Evolutionary conservation across 2,888 invertebrate species (phyloP), one percentile per base, ranked within the genome.

Genomic region (Girardia tigrina): DNA sequence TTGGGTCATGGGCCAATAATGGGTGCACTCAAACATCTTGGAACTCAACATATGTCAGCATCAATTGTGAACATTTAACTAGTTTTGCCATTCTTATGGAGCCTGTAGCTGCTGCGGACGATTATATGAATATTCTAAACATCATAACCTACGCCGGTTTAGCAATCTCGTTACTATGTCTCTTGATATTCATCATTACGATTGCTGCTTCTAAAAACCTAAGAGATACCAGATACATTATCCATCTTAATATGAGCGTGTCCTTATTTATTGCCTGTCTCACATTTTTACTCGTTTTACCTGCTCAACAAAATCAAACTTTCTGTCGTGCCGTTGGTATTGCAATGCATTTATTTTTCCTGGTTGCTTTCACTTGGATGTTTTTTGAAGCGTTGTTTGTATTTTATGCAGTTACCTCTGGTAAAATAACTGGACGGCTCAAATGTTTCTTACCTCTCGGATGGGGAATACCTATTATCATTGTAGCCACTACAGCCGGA

Each of bases 81-180:
- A 78, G 75, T 70, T 78, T 74, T 70, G 78, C 78, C 6, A n/a
- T 79, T 28, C 74, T 78, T 1, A 74, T 73, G 74, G 77, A 77
- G 29, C 77, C 77, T n/a, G 73, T 77, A 28, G 77, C 77, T 20
- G 71, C 70, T 14, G 29, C 8, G 16, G 75, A 76, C 26, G 42
- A 78, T 20, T 29, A 72, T 23, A 27, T 72, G 14, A 77, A 78
- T 28, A 42, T 29, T 14, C 36, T 56, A 1, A 75, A 74, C 36
- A 72, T 70, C 20, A 56, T 78, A 20, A 71, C 73, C 20, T 75
- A 78, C 29, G 26, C 26, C 28, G 27, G 74, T 8, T 70, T 77
- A 29, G 71, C 14, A 2, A 42, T 78, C 26, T 78, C 77, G 1
- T 29, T 78, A 0, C n/a, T 78, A 20, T 69, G 16, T 23, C 77